phyloP scores from a whole-genome alignment of 1,140 invertebrate species.

The Drosophila punjabiensis region DNA sequence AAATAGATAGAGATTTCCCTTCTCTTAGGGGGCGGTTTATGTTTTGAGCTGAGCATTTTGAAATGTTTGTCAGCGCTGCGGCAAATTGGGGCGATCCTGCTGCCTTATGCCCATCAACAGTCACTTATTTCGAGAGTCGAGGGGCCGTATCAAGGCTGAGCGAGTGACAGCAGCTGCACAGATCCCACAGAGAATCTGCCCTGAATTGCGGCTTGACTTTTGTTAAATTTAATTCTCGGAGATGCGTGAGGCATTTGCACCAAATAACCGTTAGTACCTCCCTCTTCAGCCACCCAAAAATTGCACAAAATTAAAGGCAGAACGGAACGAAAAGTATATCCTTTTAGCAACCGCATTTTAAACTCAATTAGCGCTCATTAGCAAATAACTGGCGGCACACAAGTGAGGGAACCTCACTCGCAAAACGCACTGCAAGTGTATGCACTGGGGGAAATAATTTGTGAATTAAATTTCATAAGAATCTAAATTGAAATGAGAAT shows the following conservation, averaged over 20 bases:
- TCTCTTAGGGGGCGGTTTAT: constrained; percentile 31
- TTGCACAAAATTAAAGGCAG: constrained; percentile 11
- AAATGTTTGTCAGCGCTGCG: constrained; percentile 71
- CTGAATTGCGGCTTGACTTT: constrained; percentile 49
- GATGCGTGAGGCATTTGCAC: constrained; percentile 63
- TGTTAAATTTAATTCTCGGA: constrained; percentile 75
- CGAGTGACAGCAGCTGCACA: constrained; percentile 76
- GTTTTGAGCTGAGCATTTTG: constrained; percentile 44
- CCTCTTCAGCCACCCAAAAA: constrained; percentile 19
- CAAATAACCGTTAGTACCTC: constrained; percentile 46
- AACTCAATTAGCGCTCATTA: constrained; percentile 82
- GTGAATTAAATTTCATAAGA: background rate
- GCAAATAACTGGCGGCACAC: constrained; percentile 66
- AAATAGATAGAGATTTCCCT: constrained; percentile 1
- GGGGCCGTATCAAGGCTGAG: constrained; percentile 24
- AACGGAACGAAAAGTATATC: constrained; percentile 51
- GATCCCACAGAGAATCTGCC: constrained; percentile 32
- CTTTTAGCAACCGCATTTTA: constrained; percentile 71
- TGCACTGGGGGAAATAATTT: constrained; percentile 9
- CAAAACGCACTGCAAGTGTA: constrained; percentile 48
- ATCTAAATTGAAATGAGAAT: background rate
- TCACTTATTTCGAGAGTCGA: constrained; percentile 68
- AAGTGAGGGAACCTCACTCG: constrained; percentile 63
- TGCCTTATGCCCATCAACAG: constrained; percentile 67
- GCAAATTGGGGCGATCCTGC: constrained; percentile 65